Percentiles rank a stretch among this genome's conserved stretches.
phyloP scores from a whole-genome alignment of 1,140 invertebrate species.

The Manduca sexta region DNA sequence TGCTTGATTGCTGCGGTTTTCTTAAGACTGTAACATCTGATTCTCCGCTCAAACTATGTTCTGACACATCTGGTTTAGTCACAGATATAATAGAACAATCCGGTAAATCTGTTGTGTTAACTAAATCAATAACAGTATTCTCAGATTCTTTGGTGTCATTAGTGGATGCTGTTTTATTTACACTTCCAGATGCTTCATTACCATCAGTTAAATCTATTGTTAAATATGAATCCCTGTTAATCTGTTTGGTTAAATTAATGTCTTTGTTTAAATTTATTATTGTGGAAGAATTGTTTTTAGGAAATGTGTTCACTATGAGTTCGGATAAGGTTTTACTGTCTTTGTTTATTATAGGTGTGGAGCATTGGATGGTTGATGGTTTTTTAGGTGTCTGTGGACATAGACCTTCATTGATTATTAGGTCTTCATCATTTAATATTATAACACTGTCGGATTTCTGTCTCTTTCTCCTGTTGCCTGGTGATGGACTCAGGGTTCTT shows the following conservation, averaged over 20 bases:
- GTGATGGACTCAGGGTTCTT: too few relatives aligned
- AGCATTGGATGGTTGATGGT: slow-evolving; percentile 4
- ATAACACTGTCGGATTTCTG: slow-evolving; percentile 4
- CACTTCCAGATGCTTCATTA: slow-evolving; percentile 3
- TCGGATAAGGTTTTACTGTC: slow-evolving; percentile 10
- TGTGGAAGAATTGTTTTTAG: slow-evolving; percentile 12
- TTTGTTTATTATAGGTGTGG: slow-evolving; percentile 7
- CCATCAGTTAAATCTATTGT: slow-evolving; percentile 56
- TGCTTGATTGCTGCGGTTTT: slow-evolving; percentile 14
- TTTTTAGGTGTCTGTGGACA: neutral
- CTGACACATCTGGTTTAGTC: slow-evolving; percentile 6
- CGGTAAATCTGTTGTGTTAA: slow-evolving; percentile 20
- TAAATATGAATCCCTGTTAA: slow-evolving; percentile 44
- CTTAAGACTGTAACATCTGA: slow-evolving; percentile 43
- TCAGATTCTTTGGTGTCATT: slow-evolving; percentile 15
- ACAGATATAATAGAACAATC: slow-evolving; percentile 26
- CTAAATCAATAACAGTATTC: slow-evolving; percentile 47
- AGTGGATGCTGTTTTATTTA: too few relatives aligned
- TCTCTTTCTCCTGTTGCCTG: too few relatives aligned
- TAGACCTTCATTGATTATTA: slow-evolving; percentile 11
- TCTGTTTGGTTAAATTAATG: slow-evolving; percentile 40
- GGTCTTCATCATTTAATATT: slow-evolving; percentile 31
- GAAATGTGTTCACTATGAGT: slow-evolving; percentile 10
- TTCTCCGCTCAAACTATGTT: slow-evolving; percentile 40
- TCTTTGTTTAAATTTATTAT: slow-evolving; percentile 25